phyloP scores from a whole-genome alignment of 2,888 invertebrate species.

The Polymixis flavicincta region DNA sequence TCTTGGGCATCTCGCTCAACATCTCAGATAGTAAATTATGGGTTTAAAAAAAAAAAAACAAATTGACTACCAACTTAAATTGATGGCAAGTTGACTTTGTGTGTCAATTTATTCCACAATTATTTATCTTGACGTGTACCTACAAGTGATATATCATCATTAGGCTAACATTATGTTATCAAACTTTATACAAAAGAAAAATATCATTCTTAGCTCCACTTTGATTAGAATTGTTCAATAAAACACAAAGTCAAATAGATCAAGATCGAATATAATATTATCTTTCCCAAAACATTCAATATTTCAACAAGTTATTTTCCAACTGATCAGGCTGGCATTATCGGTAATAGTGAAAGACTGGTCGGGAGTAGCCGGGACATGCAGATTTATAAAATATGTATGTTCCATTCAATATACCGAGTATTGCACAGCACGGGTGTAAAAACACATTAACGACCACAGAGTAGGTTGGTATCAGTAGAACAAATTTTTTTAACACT shows the following conservation, averaged over 20 bases:
- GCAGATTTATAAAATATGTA: conserved; percentile 59
- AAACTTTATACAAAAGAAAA: background rate
- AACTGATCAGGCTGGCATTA: conserved; percentile 5
- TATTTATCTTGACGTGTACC: background rate
- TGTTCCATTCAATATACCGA: conserved; percentile 32
- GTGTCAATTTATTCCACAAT: background rate
- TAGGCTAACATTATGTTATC: background rate
- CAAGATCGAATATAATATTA: conserved; percentile 16
- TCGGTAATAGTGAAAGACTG: conserved; percentile 8
- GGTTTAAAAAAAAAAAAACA: too few species aligned
- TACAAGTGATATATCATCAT: background rate
- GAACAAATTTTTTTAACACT: background rate
- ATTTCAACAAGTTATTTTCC: background rate
- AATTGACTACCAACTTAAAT: background rate
- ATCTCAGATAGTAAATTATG: background rate
- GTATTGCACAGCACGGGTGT: conserved; percentile 21
- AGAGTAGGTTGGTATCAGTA: conserved; percentile 14
- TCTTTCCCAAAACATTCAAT: background rate
- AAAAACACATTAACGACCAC: conserved; percentile 36
- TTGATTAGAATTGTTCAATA: background rate
- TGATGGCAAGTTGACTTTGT: background rate
- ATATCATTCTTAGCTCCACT: background rate
- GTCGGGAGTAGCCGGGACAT: conserved; percentile 10
- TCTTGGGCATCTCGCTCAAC: background rate
- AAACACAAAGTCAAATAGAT: conserved; percentile 1